Percentiles rank a stretch among this genome's conserved stretches.
These are phyloP conservation scores for Phataginus tricuspis DNA, from an alignment of 2,797 vertebrate genomes.

Conservation along the genomic window DNA sequence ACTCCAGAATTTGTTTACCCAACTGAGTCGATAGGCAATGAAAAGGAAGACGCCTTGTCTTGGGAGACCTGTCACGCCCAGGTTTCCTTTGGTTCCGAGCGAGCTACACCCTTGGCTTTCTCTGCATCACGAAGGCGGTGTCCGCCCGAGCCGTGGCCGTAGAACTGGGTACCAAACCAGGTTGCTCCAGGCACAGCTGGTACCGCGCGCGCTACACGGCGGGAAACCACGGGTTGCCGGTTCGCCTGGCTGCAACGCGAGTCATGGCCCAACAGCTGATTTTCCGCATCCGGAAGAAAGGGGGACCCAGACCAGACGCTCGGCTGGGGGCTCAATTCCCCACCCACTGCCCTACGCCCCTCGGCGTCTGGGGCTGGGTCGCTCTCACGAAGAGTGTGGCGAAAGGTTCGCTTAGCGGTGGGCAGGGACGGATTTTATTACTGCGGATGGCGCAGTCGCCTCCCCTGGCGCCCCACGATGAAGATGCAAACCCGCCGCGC, in stretches of 20 bases:
- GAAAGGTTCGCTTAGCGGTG: not conserved
- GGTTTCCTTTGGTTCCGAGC: conserved; percentile 11
- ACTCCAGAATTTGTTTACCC: conserved; percentile 37
- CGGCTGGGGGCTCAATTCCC: not conserved
- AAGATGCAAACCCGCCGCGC: conserved; percentile 43
- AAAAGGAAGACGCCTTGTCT: not conserved
- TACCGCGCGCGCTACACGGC: not conserved
- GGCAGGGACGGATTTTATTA: not conserved
- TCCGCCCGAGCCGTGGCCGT: conserved; percentile 26
- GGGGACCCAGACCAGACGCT: not conserved
- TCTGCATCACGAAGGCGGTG: conserved; percentile 17
- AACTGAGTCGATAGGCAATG: not conserved
- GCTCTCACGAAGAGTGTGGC: conserved; percentile 14
- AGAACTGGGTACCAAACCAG: conserved; percentile 70
- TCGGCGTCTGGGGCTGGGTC: not conserved
- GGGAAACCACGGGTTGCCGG: not conserved
- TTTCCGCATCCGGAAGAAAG: not conserved
- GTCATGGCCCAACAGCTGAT: not conserved
- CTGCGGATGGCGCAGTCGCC: conserved; percentile 67
- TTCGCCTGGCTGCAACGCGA: not conserved
- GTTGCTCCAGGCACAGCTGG: not conserved
- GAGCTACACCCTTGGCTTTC: conserved; percentile 67
- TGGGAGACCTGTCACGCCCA: conserved; percentile 43
- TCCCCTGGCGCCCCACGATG: conserved; percentile 59
- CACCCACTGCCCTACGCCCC: not conserved